A percentile compares a stretch with the other conserved stretches of the same genome.
phyloP scores from a whole-genome alignment of 2,888 invertebrate genomes.

The Lasioglossum malachurum region DNA sequence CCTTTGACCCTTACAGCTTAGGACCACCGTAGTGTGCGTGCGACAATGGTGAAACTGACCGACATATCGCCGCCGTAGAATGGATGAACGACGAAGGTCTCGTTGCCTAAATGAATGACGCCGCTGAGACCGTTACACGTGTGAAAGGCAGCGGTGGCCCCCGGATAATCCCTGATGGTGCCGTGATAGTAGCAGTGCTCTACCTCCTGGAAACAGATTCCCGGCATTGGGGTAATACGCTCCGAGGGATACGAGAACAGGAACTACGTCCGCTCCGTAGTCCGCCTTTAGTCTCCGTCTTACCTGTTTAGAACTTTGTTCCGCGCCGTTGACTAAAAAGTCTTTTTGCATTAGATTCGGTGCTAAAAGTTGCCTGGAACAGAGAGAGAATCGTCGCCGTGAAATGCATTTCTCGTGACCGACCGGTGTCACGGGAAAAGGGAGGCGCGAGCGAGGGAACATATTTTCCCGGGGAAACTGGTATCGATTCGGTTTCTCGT shows the following conservation, averaged over 20 bases:
- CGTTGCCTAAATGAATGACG: conserved; percentile 98
- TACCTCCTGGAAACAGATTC: conserved; percentile 90
- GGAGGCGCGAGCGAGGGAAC: not conserved
- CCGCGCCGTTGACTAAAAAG: conserved; percentile 93
- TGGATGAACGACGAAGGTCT: conserved; percentile 99
- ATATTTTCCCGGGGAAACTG: not conserved
- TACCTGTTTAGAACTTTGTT: conserved; percentile 93
- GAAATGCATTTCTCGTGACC: not conserved
- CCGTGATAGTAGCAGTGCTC: conserved; percentile 99
- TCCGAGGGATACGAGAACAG: not conserved
- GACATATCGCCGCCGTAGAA: conserved; percentile 98
- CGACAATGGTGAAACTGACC: conserved; percentile 89
- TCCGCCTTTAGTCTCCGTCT: conserved; percentile 66
- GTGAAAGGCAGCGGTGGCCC: conserved; percentile 98
- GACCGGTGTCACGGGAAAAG: not conserved
- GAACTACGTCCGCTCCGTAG: not conserved
- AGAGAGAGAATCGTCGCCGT: conserved; percentile 47
- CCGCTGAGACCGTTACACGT: conserved; percentile 99
- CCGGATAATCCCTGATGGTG: conserved; percentile 98
- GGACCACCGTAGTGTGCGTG: not conserved
- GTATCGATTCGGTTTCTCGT: conserved; percentile 25
- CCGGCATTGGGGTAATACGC: not conserved
- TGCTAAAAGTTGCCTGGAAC: conserved; percentile 95
- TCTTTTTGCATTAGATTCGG: conserved; percentile 97
- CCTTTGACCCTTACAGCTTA: not conserved